Percentiles rank a stretch among this genome's conserved stretches.
Evolutionary conservation across 2,113 vertebrate species (phyloP).

Genomic region (Irena cyanogastra): DNA sequence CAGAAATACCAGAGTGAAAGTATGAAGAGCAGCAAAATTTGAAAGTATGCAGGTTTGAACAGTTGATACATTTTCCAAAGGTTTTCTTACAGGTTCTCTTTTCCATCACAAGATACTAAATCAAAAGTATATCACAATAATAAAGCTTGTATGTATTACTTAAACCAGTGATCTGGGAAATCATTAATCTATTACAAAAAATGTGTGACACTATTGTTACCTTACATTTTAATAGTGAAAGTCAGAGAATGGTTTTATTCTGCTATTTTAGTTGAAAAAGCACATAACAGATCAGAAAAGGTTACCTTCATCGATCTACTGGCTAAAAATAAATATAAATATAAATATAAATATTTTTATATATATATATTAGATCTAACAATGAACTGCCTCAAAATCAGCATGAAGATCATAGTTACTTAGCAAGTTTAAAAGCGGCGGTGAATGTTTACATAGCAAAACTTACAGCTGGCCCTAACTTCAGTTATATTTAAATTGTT

Average conservation of each 20-base stretch:
- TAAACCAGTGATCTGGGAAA: not conserved
- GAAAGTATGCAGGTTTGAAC: not conserved
- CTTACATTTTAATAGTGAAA: not conserved
- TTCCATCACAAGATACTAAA: not conserved
- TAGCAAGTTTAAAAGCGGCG: not conserved
- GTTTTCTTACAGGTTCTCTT: not conserved
- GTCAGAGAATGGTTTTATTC: not conserved
- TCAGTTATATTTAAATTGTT: not conserved
- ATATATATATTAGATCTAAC: not conserved
- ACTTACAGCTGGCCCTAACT: not conserved
- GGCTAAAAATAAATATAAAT: not conserved
- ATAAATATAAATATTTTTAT: not conserved
- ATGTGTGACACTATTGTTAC: not conserved
- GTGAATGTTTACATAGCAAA: not conserved
- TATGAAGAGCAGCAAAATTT: not conserved
- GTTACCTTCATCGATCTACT: not conserved
- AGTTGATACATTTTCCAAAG: not conserved
- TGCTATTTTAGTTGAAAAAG: not conserved
- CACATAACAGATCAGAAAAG: not conserved
- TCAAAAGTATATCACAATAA: not conserved
- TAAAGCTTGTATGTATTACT: not conserved
- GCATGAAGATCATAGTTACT: not conserved
- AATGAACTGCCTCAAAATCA: not conserved
- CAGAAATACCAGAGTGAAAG: not conserved
- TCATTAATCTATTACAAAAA: not conserved